phyloP scores from a whole-genome alignment of 1,140 invertebrate species.

The Polypedilum vanderplanki region DNA sequence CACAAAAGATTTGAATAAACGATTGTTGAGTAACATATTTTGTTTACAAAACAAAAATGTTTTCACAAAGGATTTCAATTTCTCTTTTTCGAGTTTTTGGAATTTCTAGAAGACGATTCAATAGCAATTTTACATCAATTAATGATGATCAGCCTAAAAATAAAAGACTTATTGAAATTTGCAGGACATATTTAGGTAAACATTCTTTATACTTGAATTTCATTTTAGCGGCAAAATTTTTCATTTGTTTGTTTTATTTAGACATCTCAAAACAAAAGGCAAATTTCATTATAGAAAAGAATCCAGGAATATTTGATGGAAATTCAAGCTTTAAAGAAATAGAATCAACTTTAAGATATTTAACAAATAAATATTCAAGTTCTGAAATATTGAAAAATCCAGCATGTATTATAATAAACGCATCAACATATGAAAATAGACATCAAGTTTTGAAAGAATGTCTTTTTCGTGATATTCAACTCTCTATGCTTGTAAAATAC shows the following conservation, averaged over 20 bases:
- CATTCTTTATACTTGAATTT: not conserved
- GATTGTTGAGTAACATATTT: too few relatives aligned
- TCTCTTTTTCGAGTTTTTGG: not conserved
- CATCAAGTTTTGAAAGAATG: conserved; percentile 49
- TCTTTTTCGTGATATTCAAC: conserved; percentile 45
- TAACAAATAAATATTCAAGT: conserved; percentile 39
- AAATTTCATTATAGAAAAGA: not conserved
- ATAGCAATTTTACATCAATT: not conserved
- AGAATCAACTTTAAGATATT: conserved; percentile 34
- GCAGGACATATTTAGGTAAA: not conserved
- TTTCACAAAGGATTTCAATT: not conserved
- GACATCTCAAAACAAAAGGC: not conserved
- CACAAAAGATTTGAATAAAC: too few relatives aligned
- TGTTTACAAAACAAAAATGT: too few relatives aligned
- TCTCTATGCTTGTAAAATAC: conserved; percentile 47
- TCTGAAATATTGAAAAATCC: conserved; percentile 46
- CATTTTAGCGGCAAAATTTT: not conserved
- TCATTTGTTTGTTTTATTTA: not conserved
- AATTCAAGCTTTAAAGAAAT: conserved; percentile 38
- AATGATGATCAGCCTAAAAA: not conserved
- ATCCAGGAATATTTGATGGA: not conserved
- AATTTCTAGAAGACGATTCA: not conserved
- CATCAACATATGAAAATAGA: conserved; percentile 48
- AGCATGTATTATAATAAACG: conserved; percentile 49
- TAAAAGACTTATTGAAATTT: not conserved